Evolutionary conservation across 2,888 invertebrate genomes (phyloP), one percentile per base, ranked within the genome.

Genomic region (Tachina grossa): DNA sequence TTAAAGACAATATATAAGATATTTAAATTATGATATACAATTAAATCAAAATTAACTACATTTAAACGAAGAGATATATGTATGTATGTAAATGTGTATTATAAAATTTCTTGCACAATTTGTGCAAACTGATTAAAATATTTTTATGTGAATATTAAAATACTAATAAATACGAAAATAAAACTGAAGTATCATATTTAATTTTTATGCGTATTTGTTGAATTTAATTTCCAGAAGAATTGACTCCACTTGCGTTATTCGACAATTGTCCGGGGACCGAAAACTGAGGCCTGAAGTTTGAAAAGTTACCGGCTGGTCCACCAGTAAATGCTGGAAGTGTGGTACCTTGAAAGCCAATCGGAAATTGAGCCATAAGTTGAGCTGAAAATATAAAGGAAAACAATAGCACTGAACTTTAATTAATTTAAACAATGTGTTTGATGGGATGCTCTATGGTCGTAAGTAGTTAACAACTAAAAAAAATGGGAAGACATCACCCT

Each of bases 211-310:
- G 41, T 57, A 53, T 53, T 49, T 82, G 9, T 77, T 57, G 61
- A 68, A 72, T 74, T 75, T 84, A 81, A 78, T 80, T 83, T 63
- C 84, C 86, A 72, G 85, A 83, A n/a, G 84, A 41, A 55, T 72
- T 82, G 41, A 83, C 57, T 39, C 76, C 83, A 47, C 53, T 69
- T 45, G 77, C 14, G 22, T 65, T 74, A 53, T 88, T 89, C 66
- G 92, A 88, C 80, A 92, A 87, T 89, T 93, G 93, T 6, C 93
- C 93, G 71, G 93, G 93, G 76, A 93, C 93, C 22, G 93, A 93
- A 85, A 93, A 98, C 94, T 97, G 97, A 91, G 98, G 97, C 93
- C 97, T 95, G 94, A 97, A 97, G 93, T 96, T 96, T 89, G 96
- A 95, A 93, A 98, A 97, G 93, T 96, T 97, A 59, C 96, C 96